A percentile compares a stretch with the other conserved stretches of the same genome.
phyloP scores from a whole-genome alignment of 2,113 vertebrate genomes.

The Microtus richardsoni region DNA sequence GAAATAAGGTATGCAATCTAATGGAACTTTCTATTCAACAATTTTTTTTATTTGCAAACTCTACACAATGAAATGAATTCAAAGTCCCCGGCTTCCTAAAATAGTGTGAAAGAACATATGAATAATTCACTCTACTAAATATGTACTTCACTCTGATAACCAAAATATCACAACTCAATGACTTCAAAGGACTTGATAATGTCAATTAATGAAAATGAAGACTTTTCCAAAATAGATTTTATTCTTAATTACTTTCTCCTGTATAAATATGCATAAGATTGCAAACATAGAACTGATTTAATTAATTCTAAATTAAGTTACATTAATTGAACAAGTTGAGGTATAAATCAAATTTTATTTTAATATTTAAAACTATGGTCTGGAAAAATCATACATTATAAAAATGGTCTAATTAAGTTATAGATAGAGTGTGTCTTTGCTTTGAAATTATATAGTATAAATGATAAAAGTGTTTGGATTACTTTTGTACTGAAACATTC shows the following conservation, averaged over 20 bases:
- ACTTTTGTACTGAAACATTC: neutral
- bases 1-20: neutral
- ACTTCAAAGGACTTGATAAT: neutral
- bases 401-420: neutral
- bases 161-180: neutral
- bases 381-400: neutral
- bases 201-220: neutral
- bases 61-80: neutral
- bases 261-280: conserved; percentile 8
- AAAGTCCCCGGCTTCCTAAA: neutral
- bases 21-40: neutral
- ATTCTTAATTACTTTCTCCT: neutral
- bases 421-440: neutral
- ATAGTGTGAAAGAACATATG: neutral
- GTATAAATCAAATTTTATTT: neutral
- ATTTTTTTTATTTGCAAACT: neutral
- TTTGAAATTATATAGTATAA: neutral
- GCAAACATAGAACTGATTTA: conserved; percentile 7
- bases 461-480: neutral
- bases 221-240: conserved; percentile 1
- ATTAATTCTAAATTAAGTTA: conserved; percentile 30
- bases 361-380: neutral
- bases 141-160: neutral
- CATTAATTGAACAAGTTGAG: neutral
- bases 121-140: neutral